A percentile compares a stretch with the other conserved stretches of the same genome.
phyloP scores from a whole-genome alignment of 2,113 vertebrate genomes.

The human (Homo sapiens) region GRCh38 chr7:142813001-142813500 shows the following conservation, averaged over 20 bases:
- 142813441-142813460: conserved; percentile 29
- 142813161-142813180: not conserved
- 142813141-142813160: not conserved
- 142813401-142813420: not conserved
- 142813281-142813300: not conserved
- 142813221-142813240: not conserved
- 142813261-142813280: conserved; percentile 43
- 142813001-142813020: not conserved
- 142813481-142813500: not conserved
- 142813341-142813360: not conserved
- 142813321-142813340: not conserved
- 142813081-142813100: not conserved
- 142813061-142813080: not conserved
- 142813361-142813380: not conserved
- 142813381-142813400: not conserved
- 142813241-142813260: conserved; percentile 35
- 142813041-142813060: not conserved
- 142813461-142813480: conserved; percentile 37
- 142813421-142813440: conserved; percentile 43
- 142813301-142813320: not conserved
- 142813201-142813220: not conserved
- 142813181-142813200: not conserved
- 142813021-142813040: not conserved
- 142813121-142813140: not conserved
- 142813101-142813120: not conserved